phyloP scores from a whole-genome alignment of 2,113 vertebrate genomes.

The Catharus minimus region DNA sequence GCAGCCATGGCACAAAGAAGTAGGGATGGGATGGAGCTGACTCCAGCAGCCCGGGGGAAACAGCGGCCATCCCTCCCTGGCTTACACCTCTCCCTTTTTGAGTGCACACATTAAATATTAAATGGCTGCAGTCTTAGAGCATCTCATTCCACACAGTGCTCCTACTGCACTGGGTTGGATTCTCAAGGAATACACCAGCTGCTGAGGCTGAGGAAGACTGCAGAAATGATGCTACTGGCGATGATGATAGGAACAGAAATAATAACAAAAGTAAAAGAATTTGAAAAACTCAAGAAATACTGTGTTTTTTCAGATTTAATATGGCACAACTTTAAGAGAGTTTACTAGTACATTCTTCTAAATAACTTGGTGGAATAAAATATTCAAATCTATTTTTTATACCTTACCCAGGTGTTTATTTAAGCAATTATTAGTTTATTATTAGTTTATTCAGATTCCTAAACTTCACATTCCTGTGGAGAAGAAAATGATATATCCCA shows the following conservation, averaged over 20 bases:
- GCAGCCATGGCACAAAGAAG: neutral
- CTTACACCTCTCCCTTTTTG: neutral
- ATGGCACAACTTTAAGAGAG: neutral
- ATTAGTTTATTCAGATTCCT: neutral
- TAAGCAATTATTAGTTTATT: neutral
- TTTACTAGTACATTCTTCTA: neutral
- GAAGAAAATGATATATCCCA: neutral
- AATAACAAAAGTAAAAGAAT: neutral
- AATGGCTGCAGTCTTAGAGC: neutral
- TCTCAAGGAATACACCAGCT: neutral
- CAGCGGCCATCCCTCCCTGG: rapidly evolving
- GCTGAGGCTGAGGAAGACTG: neutral
- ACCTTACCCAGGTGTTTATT: neutral
- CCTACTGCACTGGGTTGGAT: neutral
- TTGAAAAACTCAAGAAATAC: neutral
- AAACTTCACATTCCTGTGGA: neutral
- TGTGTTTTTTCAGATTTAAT: neutral
- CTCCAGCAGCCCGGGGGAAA: neutral
- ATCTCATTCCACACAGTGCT: neutral
- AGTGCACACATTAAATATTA: constrained; percentile 7
- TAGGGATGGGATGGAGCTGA: neutral
- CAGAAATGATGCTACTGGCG: rapidly evolving
- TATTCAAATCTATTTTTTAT: neutral
- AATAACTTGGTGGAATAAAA: neutral
- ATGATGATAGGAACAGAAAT: rapidly evolving